phyloP scores from a whole-genome alignment of 2,888 invertebrate species.

The Idaea dimidiata region DNA sequence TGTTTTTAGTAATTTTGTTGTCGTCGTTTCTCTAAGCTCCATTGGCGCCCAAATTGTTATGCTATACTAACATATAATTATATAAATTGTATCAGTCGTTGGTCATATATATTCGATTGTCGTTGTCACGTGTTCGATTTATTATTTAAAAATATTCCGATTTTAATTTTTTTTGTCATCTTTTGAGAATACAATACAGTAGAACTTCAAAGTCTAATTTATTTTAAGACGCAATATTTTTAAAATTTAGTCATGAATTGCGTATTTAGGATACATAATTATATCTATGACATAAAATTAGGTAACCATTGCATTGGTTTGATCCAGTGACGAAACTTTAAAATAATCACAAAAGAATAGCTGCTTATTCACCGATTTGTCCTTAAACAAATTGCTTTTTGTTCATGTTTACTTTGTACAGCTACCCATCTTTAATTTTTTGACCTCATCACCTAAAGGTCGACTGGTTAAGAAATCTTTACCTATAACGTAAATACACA shows the following conservation, averaged over 20 bases:
- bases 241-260: not conserved
- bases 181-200: not conserved
- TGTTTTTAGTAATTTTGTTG: not conserved
- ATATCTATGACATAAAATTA: too few relatives aligned
- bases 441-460: slow-evolving; percentile 33
- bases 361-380: slow-evolving; percentile 22
- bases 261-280: not conserved
- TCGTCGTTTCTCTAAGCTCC: not conserved
- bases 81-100: not conserved
- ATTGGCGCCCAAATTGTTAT: too few relatives aligned
- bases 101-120: not conserved
- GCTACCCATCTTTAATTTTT: slow-evolving; percentile 36
- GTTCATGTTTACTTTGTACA: slow-evolving; percentile 30
- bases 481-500: slow-evolving; percentile 26
- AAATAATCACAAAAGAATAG: not conserved
- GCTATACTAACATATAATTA: too few relatives aligned
- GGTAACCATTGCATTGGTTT: too few relatives aligned
- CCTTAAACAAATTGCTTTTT: slow-evolving; percentile 31
- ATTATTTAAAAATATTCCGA: not conserved
- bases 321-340: not conserved
- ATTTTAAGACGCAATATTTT: not conserved
- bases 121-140: not conserved
- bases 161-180: not conserved
- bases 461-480: slow-evolving; percentile 33
- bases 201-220: not conserved